These are phyloP conservation scores for Hemicentrotus pulcherrimus DNA, from an alignment of 35 echinoderm and acorn worm species.

Conservation along the genomic window DNA sequence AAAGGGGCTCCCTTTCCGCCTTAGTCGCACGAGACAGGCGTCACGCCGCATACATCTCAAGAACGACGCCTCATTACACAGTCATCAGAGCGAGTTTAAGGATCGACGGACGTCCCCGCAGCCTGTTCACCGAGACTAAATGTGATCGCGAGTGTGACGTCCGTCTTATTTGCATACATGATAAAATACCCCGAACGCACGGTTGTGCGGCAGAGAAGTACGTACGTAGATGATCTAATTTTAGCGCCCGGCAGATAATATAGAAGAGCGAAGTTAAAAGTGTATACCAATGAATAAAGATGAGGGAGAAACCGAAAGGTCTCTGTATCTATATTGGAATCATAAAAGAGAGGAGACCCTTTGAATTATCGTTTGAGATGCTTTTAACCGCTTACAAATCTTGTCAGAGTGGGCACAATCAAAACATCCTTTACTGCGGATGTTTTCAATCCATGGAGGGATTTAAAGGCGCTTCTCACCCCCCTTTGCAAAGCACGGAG, in stretches of 20 bases:
- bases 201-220: background rate
- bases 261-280: background rate
- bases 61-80: conserved; percentile 40
- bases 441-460: background rate
- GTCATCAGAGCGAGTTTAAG: background rate
- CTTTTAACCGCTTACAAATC: background rate
- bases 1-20: background rate
- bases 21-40: background rate
- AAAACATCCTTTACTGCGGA: background rate
- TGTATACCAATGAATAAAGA: conserved; percentile 26
- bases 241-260: conserved; percentile 36
- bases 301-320: background rate
- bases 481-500: background rate
- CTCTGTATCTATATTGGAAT: background rate
- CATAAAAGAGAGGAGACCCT: background rate
- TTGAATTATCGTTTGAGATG: background rate
- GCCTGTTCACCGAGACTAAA: conserved; percentile 25
- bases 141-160: conserved; percentile 33
- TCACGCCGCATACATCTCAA: background rate
- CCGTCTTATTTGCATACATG: conserved; percentile 38
- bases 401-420: background rate
- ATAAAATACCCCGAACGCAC: conserved; percentile 38
- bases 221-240: conserved; percentile 43
- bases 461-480: background rate
- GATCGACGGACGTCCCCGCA: background rate